Evolutionary conservation across 2,797 vertebrate genomes (phyloP), one percentile per base, ranked within the genome.

Genomic region (Silurus aristotelis): DNA sequence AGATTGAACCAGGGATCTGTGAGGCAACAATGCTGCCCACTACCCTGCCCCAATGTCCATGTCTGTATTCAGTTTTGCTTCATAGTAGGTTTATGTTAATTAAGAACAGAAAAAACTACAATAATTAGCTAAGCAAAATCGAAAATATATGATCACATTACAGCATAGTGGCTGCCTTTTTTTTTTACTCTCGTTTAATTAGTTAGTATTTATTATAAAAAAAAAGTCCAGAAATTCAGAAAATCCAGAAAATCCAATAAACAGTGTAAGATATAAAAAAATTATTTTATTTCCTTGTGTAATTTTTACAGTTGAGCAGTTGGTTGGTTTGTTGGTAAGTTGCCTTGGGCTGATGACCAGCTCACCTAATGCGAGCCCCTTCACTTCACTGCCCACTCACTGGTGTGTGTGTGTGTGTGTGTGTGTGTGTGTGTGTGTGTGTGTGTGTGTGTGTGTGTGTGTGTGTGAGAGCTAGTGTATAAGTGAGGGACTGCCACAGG

Each of bases 261-360:
- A 80, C 61, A 25, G 6, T 52, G 46, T 67, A 67, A 17, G 46
- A 27, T 52, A 52, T 6, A 31, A 67, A 80, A 73, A 60, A 27
- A 60, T 15, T 63, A 46, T 25, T 75, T 56, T 38, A 55, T 73
- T 70, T 82, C 7, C 56, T 83, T 27, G 72, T 68, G 71, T 86
- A 43, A 68, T 76, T 78, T 77, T 55, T 78, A 27, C 55, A 70
- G 63, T 77, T 17, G 43, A 31, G 71, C 27, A 8, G 17, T 66
- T 43, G n/a, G 58, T 56, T 85, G 67, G 84, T 73, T 61, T 83
- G 67, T 61, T 86, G 68, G 79, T 82, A 25, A 60, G 79, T 73
- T 83, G 85, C 81, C 85, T 87, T 63, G 60, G 80, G 84, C 83
- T 89, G 83, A 84, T 86, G 86, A 87, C 64, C 83, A 87, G 71